These are phyloP conservation scores for Tauraco hartlaubi DNA, from an alignment of 2,797 vertebrate species.

Conservation along the genomic window DNA sequence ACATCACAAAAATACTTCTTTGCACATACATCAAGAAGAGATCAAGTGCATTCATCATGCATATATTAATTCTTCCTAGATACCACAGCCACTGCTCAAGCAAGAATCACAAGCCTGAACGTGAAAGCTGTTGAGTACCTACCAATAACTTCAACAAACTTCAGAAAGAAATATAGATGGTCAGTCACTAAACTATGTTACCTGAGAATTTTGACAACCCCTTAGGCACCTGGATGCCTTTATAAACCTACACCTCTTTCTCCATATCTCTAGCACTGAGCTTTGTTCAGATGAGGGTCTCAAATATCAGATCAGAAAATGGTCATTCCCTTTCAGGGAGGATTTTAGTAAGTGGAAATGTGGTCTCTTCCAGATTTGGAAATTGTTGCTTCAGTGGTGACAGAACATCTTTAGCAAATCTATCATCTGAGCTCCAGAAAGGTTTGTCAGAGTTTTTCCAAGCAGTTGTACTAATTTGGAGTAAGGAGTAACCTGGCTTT, in stretches of 20 bases:
- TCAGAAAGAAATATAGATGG: not conserved
- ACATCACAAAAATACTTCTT: conserved; percentile 40
- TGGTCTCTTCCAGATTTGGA: not conserved
- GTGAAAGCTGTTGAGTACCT: not conserved
- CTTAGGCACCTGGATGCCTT: not conserved
- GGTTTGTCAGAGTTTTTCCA: not conserved
- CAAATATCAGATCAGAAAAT: not conserved
- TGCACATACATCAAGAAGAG: not conserved
- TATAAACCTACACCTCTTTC: not conserved
- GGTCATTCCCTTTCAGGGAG: not conserved
- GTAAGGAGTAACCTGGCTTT: not conserved
- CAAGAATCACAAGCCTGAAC: not conserved
- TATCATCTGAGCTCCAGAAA: not conserved
- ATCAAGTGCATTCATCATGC: not conserved
- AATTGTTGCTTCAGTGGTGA: not conserved
- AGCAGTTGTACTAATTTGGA: conserved; percentile 15
- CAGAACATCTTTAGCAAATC: not conserved
- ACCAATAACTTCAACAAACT: not conserved
- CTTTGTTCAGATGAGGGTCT: not conserved
- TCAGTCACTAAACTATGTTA: not conserved
- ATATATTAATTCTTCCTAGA: not conserved
- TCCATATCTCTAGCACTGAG: not conserved
- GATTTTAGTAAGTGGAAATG: not conserved
- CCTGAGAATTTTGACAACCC: not conserved
- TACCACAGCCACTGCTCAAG: not conserved